A percentile compares a stretch with the other conserved stretches of the same genome.
phyloP scores from a whole-genome alignment of 2,113 vertebrate genomes.

The Thunnus thynnus region DNA sequence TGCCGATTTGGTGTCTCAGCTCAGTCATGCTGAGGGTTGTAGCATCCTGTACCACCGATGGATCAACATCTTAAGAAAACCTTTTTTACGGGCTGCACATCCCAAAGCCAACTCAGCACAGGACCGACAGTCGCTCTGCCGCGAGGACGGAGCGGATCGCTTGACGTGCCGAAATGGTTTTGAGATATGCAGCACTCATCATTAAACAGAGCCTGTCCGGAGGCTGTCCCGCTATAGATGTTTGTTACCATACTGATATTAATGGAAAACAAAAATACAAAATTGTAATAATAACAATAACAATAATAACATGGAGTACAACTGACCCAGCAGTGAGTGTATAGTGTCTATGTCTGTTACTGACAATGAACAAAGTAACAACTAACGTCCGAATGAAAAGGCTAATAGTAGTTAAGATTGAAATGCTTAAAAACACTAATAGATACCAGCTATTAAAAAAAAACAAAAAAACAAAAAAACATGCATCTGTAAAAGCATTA shows the following conservation, averaged over 20 bases:
- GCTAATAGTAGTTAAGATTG: slow-evolving; percentile 91
- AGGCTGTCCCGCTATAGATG: slow-evolving; percentile 85
- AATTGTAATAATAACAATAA: slow-evolving; percentile 71
- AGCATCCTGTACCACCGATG: slow-evolving; percentile 84
- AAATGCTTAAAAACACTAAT: slow-evolving; percentile 95
- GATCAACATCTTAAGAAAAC: slow-evolving; percentile 77
- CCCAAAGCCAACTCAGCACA: slow-evolving; percentile 14
- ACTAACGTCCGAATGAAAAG: slow-evolving; percentile 88
- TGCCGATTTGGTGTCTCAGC: slow-evolving; percentile 55
- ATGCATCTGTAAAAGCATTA: slow-evolving; percentile 89
- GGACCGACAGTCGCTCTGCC: not conserved
- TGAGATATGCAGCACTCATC: slow-evolving; percentile 40
- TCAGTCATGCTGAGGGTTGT: slow-evolving; percentile 73
- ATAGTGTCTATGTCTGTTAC: slow-evolving; percentile 91
- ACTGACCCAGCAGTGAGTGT: slow-evolving; percentile 99
- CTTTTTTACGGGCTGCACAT: slow-evolving; percentile 40
- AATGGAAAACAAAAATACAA: slow-evolving; percentile 85
- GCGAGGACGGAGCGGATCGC: not conserved
- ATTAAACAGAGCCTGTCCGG: slow-evolving; percentile 86
- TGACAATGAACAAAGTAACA: slow-evolving; percentile 89
- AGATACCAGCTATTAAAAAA: slow-evolving; percentile 98
- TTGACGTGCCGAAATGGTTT: not conserved
- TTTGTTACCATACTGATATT: slow-evolving; percentile 85
- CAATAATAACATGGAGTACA: slow-evolving; percentile 88
- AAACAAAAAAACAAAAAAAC: slow-evolving; percentile 76